These are phyloP conservation scores for Pseudopleuronectes americanus DNA, from an alignment of 2,797 vertebrate species.

Conservation along the genomic window DNA sequence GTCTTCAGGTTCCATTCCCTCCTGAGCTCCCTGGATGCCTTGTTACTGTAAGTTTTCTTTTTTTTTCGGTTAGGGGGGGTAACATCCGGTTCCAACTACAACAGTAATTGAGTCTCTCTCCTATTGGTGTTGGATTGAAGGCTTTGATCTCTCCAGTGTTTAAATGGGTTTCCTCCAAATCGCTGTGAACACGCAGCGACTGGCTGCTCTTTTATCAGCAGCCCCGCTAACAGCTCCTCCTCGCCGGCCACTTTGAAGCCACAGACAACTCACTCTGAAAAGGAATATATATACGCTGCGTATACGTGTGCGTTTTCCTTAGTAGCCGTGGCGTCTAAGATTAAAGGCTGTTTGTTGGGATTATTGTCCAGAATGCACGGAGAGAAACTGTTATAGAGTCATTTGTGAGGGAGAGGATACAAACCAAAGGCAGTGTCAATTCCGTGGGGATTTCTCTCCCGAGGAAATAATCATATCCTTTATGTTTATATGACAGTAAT, in stretches of 20 bases:
- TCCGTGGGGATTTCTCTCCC: neutral
- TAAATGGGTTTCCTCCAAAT: constrained; percentile 72
- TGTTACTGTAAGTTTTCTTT: constrained; percentile 41
- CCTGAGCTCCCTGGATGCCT: constrained; percentile 43
- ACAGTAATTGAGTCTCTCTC: constrained; percentile 71
- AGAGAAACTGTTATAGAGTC: neutral
- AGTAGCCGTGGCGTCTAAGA: neutral
- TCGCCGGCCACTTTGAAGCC: constrained; percentile 62
- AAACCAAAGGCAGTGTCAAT: neutral
- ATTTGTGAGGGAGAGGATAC: neutral
- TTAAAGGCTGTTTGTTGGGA: neutral
- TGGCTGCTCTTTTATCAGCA: constrained; percentile 70
- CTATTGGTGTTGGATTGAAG: constrained; percentile 41
- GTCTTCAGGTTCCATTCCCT: constrained; percentile 40
- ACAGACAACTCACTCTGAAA: constrained; percentile 44
- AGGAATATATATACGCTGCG: constrained; percentile 27
- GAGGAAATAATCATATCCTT: constrained; percentile 4
- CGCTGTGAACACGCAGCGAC: constrained; percentile 63
- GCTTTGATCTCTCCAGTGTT: constrained; percentile 78
- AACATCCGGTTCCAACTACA: constrained; percentile 73
- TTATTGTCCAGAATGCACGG: neutral
- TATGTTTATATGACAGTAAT: constrained; percentile 24
- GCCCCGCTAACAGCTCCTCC: constrained; percentile 54
- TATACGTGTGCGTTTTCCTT: constrained; percentile 8
- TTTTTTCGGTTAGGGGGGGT: constrained; percentile 12